Evolutionary conservation across 2,888 invertebrate genomes (phyloP).

Genomic region (Galerucella pusilla): DNA sequence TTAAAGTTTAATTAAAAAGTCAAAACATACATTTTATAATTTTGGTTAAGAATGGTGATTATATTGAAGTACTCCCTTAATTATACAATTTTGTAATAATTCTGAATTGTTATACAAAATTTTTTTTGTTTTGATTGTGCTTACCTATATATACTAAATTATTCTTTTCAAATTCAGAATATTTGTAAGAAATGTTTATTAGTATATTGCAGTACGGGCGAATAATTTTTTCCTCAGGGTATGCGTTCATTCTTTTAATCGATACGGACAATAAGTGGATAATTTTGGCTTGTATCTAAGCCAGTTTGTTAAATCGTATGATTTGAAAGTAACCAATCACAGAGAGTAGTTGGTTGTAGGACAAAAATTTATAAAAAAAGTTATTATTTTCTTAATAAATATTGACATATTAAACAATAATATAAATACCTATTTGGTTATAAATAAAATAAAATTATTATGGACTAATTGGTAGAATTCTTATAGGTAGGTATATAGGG

Average conservation of each 20-base stretch:
- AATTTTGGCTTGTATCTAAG: background rate
- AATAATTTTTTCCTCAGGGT: background rate
- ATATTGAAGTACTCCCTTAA: too few species aligned
- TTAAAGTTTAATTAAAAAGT: background rate
- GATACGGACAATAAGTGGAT: background rate
- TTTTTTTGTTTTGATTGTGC: too few species aligned
- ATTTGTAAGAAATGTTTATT: too few species aligned
- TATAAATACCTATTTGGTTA: background rate
- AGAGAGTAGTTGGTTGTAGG: background rate
- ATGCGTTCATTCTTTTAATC: background rate
- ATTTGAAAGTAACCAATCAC: constrained; percentile 1
- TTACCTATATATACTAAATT: too few species aligned
- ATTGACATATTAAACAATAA: background rate
- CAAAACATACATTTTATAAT: background rate
- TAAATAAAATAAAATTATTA: background rate
- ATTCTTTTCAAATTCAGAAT: too few species aligned
- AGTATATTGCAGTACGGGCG: too few species aligned
- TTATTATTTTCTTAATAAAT: background rate
- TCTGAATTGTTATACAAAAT: too few species aligned
- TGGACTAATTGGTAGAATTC: background rate
- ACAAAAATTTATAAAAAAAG: background rate
- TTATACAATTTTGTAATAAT: too few species aligned
- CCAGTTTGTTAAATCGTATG: background rate
- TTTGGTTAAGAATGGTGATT: too few species aligned
- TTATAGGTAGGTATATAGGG: background rate